These are phyloP conservation scores for Gastrophysa polygoni DNA, from an alignment of 2,888 invertebrate genomes.

Conservation along the genomic window DNA sequence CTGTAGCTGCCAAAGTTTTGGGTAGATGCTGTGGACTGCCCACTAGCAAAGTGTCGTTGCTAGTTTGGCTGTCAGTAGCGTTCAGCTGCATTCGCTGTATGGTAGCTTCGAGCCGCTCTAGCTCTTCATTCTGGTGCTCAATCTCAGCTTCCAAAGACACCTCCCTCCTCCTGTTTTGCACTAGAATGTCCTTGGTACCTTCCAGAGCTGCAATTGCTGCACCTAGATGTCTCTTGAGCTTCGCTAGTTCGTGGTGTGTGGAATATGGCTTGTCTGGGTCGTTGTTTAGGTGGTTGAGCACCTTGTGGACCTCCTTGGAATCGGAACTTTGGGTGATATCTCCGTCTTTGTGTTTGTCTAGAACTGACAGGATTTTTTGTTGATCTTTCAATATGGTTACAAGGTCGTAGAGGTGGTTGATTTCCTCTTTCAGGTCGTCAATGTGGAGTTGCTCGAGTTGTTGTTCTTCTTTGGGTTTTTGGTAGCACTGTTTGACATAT, in stretches of 20 bases:
- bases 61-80: not conserved
- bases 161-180: conserved; percentile 37
- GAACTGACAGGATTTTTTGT: conserved; percentile 45
- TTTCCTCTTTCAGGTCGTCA: conserved; percentile 46
- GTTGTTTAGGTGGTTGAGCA: conserved; percentile 30
- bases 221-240: conserved; percentile 36
- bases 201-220: conserved; percentile 36
- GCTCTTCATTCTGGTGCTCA: conserved; percentile 37
- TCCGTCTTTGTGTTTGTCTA: conserved; percentile 35
- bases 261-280: not conserved
- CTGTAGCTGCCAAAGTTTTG: conserved; percentile 10
- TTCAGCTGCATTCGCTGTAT: conserved; percentile 29
- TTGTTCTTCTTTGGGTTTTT: conserved; percentile 25
- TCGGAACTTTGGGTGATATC: conserved; percentile 23
- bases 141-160: conserved; percentile 39
- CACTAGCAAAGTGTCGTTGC: not conserved
- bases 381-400: conserved; percentile 51
- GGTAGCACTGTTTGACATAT: conserved; percentile 10
- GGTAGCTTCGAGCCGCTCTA: conserved; percentile 32
- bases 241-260: conserved; percentile 33
- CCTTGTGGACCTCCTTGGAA: conserved; percentile 22
- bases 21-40: conserved; percentile 19
- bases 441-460: conserved; percentile 38
- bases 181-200: conserved; percentile 35
- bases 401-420: conserved; percentile 49